Percentiles rank a stretch among this genome's conserved stretches.
These are phyloP conservation scores for Sphaeramia orbicularis DNA, from an alignment of 2,797 vertebrate genomes.

Conservation along the genomic window DNA sequence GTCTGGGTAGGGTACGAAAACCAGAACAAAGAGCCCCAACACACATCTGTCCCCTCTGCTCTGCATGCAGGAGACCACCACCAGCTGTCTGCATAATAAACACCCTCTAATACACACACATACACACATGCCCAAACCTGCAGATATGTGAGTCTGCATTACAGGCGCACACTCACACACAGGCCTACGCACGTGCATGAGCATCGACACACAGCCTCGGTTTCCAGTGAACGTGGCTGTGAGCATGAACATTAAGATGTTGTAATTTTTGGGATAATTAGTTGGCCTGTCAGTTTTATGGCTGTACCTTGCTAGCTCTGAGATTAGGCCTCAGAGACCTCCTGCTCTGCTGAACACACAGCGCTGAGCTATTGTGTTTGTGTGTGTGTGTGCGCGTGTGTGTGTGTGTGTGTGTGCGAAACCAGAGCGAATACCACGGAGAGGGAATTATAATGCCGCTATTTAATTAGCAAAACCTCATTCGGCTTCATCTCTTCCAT, in stretches of 20 bases:
- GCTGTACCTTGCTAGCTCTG: conserved; percentile 85
- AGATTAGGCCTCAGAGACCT: conserved; percentile 84
- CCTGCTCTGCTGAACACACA: conserved; percentile 66
- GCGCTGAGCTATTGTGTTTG: conserved; percentile 51
- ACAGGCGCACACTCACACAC: conserved; percentile 4
- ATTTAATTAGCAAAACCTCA: conserved; percentile 77
- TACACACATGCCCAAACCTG: conserved; percentile 14
- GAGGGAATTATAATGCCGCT: conserved; percentile 64
- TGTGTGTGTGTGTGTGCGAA: conserved; percentile 37
- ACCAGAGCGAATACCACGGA: conserved; percentile 36
- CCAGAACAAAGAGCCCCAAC: conserved; percentile 70
- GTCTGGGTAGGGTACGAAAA: conserved; percentile 32
- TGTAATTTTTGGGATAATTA: conserved; percentile 92
- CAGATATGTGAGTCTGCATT: too few relatives aligned
- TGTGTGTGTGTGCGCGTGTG: conserved; percentile 52
- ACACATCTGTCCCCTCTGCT: conserved; percentile 71
- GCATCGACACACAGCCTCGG: conserved; percentile 5
- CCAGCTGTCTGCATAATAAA: conserved; percentile 81
- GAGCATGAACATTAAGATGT: conserved; percentile 83
- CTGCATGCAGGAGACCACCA: conserved; percentile 75
- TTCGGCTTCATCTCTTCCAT: conserved; percentile 71
- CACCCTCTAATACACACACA: conserved; percentile 33
- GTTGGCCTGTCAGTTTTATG: conserved; percentile 91
- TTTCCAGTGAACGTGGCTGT: conserved; percentile 62
- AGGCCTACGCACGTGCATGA: conserved; percentile 7